A percentile compares a stretch with the other conserved stretches of the same genome.
Evolutionary conservation across 2,113 vertebrate genomes (phyloP).

Genomic region (Petrocephalus microphthalmus): DNA sequence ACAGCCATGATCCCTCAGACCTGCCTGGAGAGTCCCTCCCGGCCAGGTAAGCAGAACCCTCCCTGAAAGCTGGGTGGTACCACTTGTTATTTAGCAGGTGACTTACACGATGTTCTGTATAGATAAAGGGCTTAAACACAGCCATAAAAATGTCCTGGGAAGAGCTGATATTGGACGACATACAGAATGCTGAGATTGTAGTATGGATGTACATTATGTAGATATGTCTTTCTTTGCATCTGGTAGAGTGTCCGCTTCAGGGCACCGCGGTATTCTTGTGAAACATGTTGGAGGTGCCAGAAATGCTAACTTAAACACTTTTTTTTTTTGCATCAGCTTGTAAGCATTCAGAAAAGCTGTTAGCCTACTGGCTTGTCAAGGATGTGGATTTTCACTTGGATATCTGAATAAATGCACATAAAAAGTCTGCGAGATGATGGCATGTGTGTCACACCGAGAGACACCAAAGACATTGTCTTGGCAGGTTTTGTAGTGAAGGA

Average conservation of each 20-base stretch:
- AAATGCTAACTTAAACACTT: neutral
- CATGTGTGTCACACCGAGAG: neutral
- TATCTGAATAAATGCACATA: neutral
- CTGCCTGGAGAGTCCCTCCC: constrained; percentile 76
- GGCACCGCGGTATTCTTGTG: neutral
- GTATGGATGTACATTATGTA: neutral
- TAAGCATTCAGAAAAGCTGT: neutral
- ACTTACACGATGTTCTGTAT: neutral
- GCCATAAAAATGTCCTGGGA: neutral
- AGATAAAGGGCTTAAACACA: neutral
- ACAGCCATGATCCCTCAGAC: constrained; percentile 71
- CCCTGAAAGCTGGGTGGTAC: neutral
- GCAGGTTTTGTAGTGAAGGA: neutral
- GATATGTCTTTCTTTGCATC: neutral
- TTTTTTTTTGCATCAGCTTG: neutral
- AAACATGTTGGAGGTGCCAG: neutral
- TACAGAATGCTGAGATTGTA: neutral
- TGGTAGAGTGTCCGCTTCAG: neutral
- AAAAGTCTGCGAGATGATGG: neutral
- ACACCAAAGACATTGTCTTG: neutral
- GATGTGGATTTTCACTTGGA: neutral
- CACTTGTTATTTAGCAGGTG: neutral
- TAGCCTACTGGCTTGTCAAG: neutral
- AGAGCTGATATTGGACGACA: neutral
- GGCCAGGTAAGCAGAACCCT: constrained; percentile 69